phyloP scores from a whole-genome alignment of 1,140 invertebrate species.

The Hirudo medicinalis region DNA sequence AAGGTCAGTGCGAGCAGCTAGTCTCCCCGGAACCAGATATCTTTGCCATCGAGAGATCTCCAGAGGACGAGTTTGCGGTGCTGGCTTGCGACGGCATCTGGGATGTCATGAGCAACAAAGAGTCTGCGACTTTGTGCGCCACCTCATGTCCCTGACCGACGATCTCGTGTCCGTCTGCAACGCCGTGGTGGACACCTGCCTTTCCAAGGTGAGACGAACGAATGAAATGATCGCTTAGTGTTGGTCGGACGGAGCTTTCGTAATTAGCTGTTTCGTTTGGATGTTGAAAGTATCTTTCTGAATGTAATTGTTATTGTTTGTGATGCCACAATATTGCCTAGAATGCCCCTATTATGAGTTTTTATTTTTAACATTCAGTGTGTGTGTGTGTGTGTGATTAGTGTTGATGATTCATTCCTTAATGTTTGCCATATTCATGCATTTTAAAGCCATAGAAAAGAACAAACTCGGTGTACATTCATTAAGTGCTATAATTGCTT shows the following conservation, averaged over 20 bases:
- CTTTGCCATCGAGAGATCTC: slow-evolving; percentile 63
- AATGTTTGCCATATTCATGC: no score
- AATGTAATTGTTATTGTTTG: no score
- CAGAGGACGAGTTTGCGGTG: slow-evolving; percentile 72
- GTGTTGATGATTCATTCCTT: no score
- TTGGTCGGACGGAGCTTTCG: neutral
- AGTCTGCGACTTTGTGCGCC: slow-evolving; percentile 83
- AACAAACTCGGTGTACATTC: no score
- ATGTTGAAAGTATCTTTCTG: no score
- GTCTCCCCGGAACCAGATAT: slow-evolving; percentile 96
- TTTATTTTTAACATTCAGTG: no score
- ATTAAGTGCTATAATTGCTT: no score
- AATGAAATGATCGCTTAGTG: neutral
- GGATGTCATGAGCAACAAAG: slow-evolving; percentile 89
- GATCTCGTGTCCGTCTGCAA: slow-evolving; percentile 80
- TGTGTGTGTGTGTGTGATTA: no score
- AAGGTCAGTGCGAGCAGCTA: slow-evolving; percentile 59
- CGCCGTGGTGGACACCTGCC: slow-evolving; percentile 91
- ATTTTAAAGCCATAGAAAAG: no score
- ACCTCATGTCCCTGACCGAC: slow-evolving; percentile 68
- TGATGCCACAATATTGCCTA: no score
- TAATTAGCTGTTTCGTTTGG: neutral
- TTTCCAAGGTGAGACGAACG: slow-evolving; percentile 66
- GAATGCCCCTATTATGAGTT: no score
- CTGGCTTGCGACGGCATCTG: slow-evolving; percentile 96